Evolutionary conservation across 2,797 vertebrate genomes (phyloP).

Genomic region (Melanotaenia nigrans): DNA sequence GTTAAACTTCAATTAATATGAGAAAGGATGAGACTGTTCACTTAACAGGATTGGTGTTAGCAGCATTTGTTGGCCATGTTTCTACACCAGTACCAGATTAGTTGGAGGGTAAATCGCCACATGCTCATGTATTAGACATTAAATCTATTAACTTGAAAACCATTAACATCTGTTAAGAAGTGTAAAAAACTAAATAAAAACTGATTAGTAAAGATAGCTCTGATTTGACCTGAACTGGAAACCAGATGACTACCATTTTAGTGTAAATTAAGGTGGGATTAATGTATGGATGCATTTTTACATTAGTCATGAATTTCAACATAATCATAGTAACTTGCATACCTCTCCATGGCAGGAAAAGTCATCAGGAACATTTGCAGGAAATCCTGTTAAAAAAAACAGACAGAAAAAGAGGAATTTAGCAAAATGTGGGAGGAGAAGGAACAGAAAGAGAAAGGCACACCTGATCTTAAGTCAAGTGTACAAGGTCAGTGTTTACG

Average conservation of each 20-base stretch:
- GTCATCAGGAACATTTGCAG: conserved; percentile 89
- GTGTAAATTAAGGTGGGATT: conserved; percentile 34
- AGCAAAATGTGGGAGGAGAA: conserved; percentile 46
- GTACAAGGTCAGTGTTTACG: conserved; percentile 62
- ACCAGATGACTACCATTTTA: conserved; percentile 14
- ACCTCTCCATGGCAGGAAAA: conserved; percentile 88
- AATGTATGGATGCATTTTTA: conserved; percentile 37
- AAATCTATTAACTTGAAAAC: conserved; percentile 38
- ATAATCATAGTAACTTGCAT: conserved; percentile 66
- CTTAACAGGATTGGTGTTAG: conserved; percentile 67
- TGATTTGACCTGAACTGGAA: conserved; percentile 32
- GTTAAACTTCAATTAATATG: conserved; percentile 78
- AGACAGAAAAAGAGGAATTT: conserved; percentile 45
- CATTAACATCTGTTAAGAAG: conserved; percentile 2
- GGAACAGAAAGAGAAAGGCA: conserved; percentile 52
- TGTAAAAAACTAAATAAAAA: conserved; percentile 10
- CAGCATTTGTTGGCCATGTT: conserved; percentile 52
- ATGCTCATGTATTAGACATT: conserved; percentile 37
- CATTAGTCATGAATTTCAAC: conserved; percentile 64
- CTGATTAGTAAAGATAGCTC: conserved; percentile 33
- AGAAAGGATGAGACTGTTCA: conserved; percentile 68
- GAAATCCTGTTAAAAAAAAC: conserved; percentile 87
- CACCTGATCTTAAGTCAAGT: conserved; percentile 61
- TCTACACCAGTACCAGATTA: conserved; percentile 48
- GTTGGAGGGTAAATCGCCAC: conserved; percentile 37